These are phyloP conservation scores for Eurytemora carolleeae DNA, from an alignment of 1,140 invertebrate genomes.

Conservation along the genomic window DNA sequence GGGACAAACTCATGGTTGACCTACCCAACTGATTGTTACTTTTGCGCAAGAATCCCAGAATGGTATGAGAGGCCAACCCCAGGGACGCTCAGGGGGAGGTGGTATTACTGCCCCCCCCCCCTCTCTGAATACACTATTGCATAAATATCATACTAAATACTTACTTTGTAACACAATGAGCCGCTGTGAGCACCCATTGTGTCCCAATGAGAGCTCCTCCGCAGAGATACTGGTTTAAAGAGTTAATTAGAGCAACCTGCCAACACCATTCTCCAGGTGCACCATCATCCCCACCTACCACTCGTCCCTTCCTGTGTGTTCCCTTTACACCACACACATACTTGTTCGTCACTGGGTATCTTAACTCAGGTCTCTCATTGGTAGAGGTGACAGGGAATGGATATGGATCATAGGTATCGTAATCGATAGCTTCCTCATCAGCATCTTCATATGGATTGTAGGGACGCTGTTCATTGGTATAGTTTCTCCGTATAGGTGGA, in stretches of 20 bases:
- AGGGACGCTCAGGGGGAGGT: no score
- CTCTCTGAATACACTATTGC: background rate
- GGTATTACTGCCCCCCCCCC: no score
- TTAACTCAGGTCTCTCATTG: background rate
- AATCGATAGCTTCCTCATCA: no score
- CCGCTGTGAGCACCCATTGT: conserved; percentile 82
- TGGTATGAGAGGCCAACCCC: no score
- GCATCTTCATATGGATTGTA: conserved; percentile 1
- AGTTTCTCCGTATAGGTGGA: conserved; percentile 11
- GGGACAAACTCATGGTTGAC: no score
- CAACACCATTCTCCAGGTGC: conserved; percentile 81
- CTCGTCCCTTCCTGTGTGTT: conserved; percentile 35
- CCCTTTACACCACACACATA: conserved; percentile 81
- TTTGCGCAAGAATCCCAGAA: no score
- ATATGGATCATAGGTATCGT: no score
- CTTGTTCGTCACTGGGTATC: conserved; percentile 50
- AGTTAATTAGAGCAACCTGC: conserved; percentile 83
- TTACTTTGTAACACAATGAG: conserved; percentile 87
- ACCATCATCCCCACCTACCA: conserved; percentile 75
- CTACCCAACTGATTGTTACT: no score
- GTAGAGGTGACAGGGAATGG: background rate
- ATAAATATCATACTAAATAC: no score
- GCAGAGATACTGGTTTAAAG: conserved; percentile 80
- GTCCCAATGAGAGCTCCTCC: conserved; percentile 81
- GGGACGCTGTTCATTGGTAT: conserved; percentile 7